Evolutionary conservation across 92 coral and sea anemone genomes (phyloP), one percentile per base, ranked within the genome.

Genomic region (Heteractis magnifica): DNA sequence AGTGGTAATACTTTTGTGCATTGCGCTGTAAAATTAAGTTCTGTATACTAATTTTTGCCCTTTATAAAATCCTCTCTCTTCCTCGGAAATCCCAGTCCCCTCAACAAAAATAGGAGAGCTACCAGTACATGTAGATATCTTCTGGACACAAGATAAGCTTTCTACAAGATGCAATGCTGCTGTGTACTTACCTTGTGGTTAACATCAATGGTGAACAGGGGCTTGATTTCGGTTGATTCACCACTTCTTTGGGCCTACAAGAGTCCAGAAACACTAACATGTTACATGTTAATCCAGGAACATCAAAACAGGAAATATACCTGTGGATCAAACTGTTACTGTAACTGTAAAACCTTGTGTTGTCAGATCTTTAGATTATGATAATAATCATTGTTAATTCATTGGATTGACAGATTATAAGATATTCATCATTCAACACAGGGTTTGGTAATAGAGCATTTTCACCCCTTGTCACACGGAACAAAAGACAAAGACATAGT

Each of bases 391-490:
- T 92, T 94, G 99, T 51, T 65, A 13, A 62, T 68, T 34, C 98
- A 96, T 92, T 94, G 99, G 99, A 96, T 94, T 96, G 99, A 96
- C 99, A 96, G 99, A 95, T 93, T 88, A 60, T 78, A 91, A 84
- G 76, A 84, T 85, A 71, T 65, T 95, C 98, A 95, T 93, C 98
- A 95, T 77, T 9, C 71, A 89, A 88, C 86, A 84, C 82, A 21
- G 87, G 82, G 1, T 48, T 26, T 82, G 15, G 12, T 6, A 80
- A 34, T 2, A 49, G 10, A 19, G 20, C 8, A 56, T 58, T 34
- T 34, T 34, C 3, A 34, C 44, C 1, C 44, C 44, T 56, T 0
- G 60, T 48, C 18, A 76, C 8, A 4, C 4, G 1, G 73, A 68
- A 68, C 44, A 68, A 34, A 34, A 34, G 44, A 2, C 44, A 34